Base-by-base conservation (phyloP, 2,888 invertebrate genomes). In the Nudaria mundana region DNA sequence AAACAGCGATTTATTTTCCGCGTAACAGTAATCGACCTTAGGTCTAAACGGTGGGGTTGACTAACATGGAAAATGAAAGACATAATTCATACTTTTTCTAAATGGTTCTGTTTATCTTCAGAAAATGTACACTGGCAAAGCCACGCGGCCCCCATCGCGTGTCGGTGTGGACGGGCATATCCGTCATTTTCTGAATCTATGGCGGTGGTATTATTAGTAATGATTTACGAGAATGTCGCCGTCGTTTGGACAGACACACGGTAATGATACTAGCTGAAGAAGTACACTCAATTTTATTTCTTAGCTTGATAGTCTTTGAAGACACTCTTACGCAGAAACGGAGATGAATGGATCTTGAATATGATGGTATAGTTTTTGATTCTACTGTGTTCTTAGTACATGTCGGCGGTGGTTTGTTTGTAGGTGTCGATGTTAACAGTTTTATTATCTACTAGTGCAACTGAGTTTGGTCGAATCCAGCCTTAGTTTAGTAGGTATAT, bases 221-320 rank as follows among this genome's bases (percentile, higher is more conserved):
- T 78, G 75, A 80, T 77, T 79, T 67, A 79, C 63, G 78, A 73
- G 47, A 59, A 33, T 52, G 58, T 63, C 59, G 55, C 52, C 47
- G 56, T 48, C 61, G 61, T 64, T 71, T 67, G 63, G 66, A 64
- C 66, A 67, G 63, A 64, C 62, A 60, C 58, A 56, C 62, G 65
- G 68, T 75, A 78, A 78, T 76, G 74, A 72, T 52, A 56, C 58
- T 53, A 48, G 53, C 53, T 63, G 59, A 56, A 56, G 44, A 60
- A 71, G 56, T 72, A 71, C 74, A 71, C 69, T 69, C 60, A 58
- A 68, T 70, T 71, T 76, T 70, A 71, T 76, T 72, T 71, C 73
- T 74, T 69, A 59, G 53, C 63, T 59, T 63, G 46, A 63, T 52
- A 63, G 67, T 64, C 63, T 50, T 54, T 66, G 58, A 47, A 52